Percentiles rank a stretch among this genome's conserved stretches.
These are phyloP conservation scores for Asarcornis scutulata DNA, from an alignment of 2,113 vertebrate genomes.

Conservation along the genomic window DNA sequence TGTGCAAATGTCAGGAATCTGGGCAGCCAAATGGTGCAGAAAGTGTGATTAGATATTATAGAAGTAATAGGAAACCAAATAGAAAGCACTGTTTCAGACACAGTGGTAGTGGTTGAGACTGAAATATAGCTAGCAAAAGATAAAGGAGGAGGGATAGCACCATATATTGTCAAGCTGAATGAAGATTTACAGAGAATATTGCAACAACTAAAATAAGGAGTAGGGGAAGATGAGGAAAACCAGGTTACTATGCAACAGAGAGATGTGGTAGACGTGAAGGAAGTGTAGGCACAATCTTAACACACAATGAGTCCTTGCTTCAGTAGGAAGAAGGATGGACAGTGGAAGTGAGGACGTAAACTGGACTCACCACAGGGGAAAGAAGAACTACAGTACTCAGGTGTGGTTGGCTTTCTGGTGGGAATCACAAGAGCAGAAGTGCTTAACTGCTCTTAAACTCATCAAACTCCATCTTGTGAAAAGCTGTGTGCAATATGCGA, in stretches of 20 bases:
- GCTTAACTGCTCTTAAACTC: background rate
- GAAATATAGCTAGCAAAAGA: background rate
- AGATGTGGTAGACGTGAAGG: background rate
- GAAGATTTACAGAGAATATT: background rate
- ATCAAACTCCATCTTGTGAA: background rate
- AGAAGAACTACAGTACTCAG: background rate
- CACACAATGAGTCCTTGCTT: background rate
- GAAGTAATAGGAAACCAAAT: background rate
- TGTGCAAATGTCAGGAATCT: background rate
- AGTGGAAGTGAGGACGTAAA: background rate
- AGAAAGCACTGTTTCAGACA: background rate
- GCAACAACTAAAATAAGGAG: background rate
- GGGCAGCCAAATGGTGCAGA: background rate
- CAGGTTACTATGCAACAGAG: background rate
- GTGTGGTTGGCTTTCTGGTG: background rate
- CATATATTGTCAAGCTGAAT: background rate
- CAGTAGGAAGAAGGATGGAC: background rate
- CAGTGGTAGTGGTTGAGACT: background rate
- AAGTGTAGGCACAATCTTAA: background rate
- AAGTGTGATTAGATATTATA: background rate
- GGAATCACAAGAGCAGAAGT: background rate
- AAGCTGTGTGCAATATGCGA: background rate
- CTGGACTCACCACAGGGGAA: fast-evolving
- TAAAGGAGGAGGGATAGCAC: background rate
- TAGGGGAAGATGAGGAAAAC: background rate